phyloP scores from a whole-genome alignment of 2,888 invertebrate genomes.

The Pandemis cinnamomeana region DNA sequence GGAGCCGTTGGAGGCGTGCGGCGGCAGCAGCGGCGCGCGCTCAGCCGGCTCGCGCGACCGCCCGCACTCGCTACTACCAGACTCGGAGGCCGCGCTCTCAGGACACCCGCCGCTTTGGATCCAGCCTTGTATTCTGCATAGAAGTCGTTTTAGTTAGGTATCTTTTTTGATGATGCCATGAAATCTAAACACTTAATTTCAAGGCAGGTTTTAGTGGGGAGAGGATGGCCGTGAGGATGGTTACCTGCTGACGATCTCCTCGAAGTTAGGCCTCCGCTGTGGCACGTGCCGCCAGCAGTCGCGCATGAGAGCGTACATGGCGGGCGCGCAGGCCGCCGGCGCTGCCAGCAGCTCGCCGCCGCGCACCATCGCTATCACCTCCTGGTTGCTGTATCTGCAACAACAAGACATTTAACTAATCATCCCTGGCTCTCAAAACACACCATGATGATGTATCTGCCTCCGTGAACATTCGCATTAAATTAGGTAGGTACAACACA shows the following conservation, averaged over 20 bases:
- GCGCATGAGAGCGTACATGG: slow-evolving; percentile 97
- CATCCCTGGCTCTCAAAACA: too few species aligned
- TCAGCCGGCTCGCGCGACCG: slow-evolving; percentile 70
- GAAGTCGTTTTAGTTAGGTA: too few species aligned
- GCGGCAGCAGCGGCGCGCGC: slow-evolving; percentile 73
- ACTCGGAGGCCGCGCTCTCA: slow-evolving; percentile 65
- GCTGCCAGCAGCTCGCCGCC: slow-evolving; percentile 96
- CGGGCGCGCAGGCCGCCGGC: slow-evolving; percentile 96
- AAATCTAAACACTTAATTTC: too few species aligned
- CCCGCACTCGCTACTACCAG: slow-evolving; percentile 62
- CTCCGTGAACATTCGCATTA: too few species aligned
- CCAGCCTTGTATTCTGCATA: slow-evolving; percentile 68
- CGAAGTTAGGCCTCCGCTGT: slow-evolving; percentile 95
- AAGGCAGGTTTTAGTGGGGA: not conserved
- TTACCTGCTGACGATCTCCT: slow-evolving; percentile 92
- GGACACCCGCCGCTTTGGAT: slow-evolving; percentile 76
- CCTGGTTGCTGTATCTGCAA: slow-evolving; percentile 96
- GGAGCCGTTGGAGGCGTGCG: slow-evolving; percentile 79
- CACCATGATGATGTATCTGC: too few species aligned
- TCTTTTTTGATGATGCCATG: too few species aligned
- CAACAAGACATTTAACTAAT: not conserved
- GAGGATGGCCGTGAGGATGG: too few species aligned
- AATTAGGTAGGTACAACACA: too few species aligned
- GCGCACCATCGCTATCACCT: slow-evolving; percentile 98
- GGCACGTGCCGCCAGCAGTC: slow-evolving; percentile 99